Evolutionary conservation across 2,797 vertebrate genomes (phyloP), one percentile per base, ranked within the genome.

Genomic region (Adelosebastes latens): DNA sequence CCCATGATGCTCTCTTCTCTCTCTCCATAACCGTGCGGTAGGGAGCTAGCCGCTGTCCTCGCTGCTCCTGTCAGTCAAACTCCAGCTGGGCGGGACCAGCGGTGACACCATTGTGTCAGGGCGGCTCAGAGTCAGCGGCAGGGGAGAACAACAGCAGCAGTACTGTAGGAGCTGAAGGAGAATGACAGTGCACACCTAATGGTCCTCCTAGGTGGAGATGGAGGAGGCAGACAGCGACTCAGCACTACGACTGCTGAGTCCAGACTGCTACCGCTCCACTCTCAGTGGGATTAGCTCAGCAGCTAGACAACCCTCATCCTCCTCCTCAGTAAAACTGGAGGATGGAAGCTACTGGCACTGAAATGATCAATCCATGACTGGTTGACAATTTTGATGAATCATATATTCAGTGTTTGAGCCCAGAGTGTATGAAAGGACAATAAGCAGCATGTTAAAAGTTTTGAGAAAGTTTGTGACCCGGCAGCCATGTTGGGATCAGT

Each of bases 21-120:
- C 27, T 66, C 77, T 74, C 52, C 29, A 22, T 11, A 69, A 69
- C 34, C 46, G 24, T 8, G 6, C 2, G 11, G 34, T 34, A 18
- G 46, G n/a, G 18, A 39, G 39, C 11, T 4, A 52, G 75, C 69
- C 42, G 73, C 46, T 72, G 64, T 74, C 49, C 77, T 67, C 18
- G 5, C 65, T 74, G 70, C 72, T 72, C 58, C 79, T 25, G 55
- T 86, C 84, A 77, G 65, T 88, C 87, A 78, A 58, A 71, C 5
- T 27, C 8, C 12, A 14, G 67, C 7, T 6, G 83, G 88, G 87
- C 14, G 81, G 80, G 72, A 80, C 72, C 27, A 5, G 60, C 4
- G 8, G 80, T 89, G 90, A 84, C 93, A 92, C 90, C 89, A 92
- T 92, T 94, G 87, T 93, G 92, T 93, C 89, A 91, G 67, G 76